Conservation (phyloP, 2,888 invertebrate species). For the Ptychoptera albimana region DNA sequence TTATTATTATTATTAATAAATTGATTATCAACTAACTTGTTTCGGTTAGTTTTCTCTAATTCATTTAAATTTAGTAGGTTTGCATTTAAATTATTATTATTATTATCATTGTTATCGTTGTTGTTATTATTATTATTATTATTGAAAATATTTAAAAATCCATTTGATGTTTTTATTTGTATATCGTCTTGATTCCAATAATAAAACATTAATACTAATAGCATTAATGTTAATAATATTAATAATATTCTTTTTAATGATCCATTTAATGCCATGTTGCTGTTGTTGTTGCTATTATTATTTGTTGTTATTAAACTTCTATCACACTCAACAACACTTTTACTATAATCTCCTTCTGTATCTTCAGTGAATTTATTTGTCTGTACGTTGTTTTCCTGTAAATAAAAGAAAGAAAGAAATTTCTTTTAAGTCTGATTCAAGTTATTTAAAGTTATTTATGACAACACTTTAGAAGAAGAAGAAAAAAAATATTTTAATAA, state of each 20-base stretch:
- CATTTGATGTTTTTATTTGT: constrained; percentile 1
- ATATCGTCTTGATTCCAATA: constrained; percentile 34
- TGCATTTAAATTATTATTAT: too few species aligned
- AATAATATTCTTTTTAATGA: constrained; percentile 39
- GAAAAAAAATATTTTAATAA: too few species aligned
- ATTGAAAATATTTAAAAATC: constrained; percentile 2
- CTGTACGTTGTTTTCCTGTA: too few species aligned
- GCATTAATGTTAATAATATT: constrained; percentile 37
- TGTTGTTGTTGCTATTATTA: neutral
- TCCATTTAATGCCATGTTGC: constrained; percentile 29
- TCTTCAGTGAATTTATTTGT: too few species aligned
- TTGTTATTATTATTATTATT: constrained; percentile 3
- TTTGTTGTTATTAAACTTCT: neutral
- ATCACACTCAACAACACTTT: too few species aligned
- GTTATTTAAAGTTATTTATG: too few species aligned
- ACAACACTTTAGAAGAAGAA: too few species aligned
- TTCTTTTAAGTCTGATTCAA: too few species aligned
- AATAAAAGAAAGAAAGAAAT: too few species aligned
- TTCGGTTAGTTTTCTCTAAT: constrained; percentile 17
- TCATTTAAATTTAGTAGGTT: neutral
- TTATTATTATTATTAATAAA: too few species aligned
- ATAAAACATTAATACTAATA: constrained; percentile 38
- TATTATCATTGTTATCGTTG: neutral
- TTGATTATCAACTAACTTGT: constrained; percentile 9
- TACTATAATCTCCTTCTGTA: too few species aligned